A percentile compares a stretch with the other conserved stretches of the same genome.
These are phyloP conservation scores for Heterodera schachtii DNA, from an alignment of 1,140 invertebrate genomes.

Conservation along the genomic window DNA sequence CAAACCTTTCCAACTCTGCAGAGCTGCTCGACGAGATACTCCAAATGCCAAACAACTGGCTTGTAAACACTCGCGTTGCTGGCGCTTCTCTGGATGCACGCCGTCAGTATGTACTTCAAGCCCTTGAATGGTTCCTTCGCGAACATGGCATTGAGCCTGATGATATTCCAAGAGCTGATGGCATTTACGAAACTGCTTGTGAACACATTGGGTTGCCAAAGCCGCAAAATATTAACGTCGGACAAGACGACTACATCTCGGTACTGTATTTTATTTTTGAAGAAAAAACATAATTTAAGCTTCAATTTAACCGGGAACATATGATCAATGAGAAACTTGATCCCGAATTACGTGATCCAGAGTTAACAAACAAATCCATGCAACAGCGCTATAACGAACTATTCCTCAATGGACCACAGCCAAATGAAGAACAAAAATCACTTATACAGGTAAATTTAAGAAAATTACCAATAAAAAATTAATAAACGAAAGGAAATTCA, in stretches of 20 bases:
- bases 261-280: not conserved
- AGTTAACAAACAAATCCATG: not conserved
- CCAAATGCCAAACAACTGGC: not conserved
- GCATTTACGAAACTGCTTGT: not conserved
- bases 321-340: not conserved
- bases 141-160: not conserved
- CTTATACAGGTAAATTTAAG: too few relatives aligned
- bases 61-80: not conserved
- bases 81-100: not conserved
- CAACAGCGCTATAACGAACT: not conserved
- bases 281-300: not conserved
- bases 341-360: not conserved
- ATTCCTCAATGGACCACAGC: not conserved
- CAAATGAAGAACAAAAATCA: slow-evolving; percentile 9
- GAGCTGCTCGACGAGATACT: not conserved
- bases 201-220: slow-evolving; percentile 3
- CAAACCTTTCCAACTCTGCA: not conserved
- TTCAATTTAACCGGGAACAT: not conserved
- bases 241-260: not conserved
- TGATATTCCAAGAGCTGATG: not conserved
- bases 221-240: not conserved
- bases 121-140: slow-evolving; percentile 6
- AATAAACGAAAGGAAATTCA: not conserved
- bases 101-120: not conserved
- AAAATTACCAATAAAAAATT: too few relatives aligned